A percentile compares a stretch with the other conserved stretches of the same genome.
These are phyloP conservation scores for Acanthosoma haemorrhoidale DNA, from an alignment of 2,888 invertebrate genomes.

Conservation along the genomic window DNA sequence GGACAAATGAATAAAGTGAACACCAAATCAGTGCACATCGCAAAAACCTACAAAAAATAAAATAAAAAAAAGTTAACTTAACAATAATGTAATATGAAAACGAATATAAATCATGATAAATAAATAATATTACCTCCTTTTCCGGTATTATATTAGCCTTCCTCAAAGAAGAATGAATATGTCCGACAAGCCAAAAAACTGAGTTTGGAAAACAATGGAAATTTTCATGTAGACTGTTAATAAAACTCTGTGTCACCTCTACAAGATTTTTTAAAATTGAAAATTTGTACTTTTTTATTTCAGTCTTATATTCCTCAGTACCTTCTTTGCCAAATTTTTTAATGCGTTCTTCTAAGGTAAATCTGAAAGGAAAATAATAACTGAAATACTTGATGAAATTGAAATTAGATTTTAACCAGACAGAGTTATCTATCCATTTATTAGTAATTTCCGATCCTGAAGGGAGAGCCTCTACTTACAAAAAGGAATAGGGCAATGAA, in stretches of 20 bases:
- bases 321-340: constrained; percentile 74
- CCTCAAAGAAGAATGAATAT: constrained; percentile 66
- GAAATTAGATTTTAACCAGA: too few species aligned
- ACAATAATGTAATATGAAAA: background rate
- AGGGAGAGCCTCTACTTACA: too few species aligned
- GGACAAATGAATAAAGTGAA: constrained; percentile 93
- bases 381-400: too few species aligned
- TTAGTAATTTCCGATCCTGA: too few species aligned
- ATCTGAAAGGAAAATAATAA: constrained; percentile 45
- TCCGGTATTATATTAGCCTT: constrained; percentile 55
- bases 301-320: constrained; percentile 64
- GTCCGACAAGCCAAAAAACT: constrained; percentile 83
- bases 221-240: constrained; percentile 73
- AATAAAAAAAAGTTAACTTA: background rate
- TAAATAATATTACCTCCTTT: constrained; percentile 48
- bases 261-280: constrained; percentile 74
- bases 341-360: constrained; percentile 54
- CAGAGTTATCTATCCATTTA: too few species aligned
- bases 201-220: constrained; percentile 87
- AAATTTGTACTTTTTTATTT: constrained; percentile 70
- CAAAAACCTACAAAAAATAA: constrained; percentile 44
- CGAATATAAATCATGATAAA: background rate
- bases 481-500: too few species aligned
- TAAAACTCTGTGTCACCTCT: constrained; percentile 72
- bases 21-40: constrained; percentile 85